A percentile compares a stretch with the other conserved stretches of the same genome.
These are phyloP conservation scores for Lagenorhynchus albirostris DNA, from an alignment of 2,113 vertebrate species.

Conservation along the genomic window DNA sequence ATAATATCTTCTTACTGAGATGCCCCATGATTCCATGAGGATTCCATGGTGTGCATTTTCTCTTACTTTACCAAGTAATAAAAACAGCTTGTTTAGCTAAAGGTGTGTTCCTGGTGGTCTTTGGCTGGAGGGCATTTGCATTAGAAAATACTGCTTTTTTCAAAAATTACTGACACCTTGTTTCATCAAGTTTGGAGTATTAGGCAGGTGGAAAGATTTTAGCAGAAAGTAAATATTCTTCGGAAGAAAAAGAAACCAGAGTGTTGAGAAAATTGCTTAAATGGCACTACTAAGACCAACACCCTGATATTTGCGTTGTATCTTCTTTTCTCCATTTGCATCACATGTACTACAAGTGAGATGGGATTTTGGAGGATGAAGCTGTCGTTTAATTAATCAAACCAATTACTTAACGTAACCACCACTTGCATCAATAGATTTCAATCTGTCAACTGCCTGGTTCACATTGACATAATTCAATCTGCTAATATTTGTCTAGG, in stretches of 20 bases:
- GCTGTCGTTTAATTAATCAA: slow-evolving; percentile 12
- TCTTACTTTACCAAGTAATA: not conserved
- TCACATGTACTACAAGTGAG: not conserved
- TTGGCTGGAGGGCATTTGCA: not conserved
- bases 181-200: not conserved
- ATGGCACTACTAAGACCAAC: not conserved
- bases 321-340: not conserved
- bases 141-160: not conserved
- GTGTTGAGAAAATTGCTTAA: not conserved
- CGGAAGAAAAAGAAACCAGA: not conserved
- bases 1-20: not conserved
- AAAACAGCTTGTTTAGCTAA: not conserved
- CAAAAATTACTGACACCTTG: not conserved
- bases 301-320: not conserved
- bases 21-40: not conserved
- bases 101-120: not conserved
- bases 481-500: not conserved
- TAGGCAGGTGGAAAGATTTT: not conserved
- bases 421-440: not conserved
- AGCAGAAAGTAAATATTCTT: not conserved
- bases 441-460: not conserved
- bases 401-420: not conserved
- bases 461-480: not conserved
- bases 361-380: not conserved
- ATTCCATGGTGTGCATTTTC: not conserved